Conservation (phyloP, 1,140 invertebrate genomes). For the Drosophila azteca region DNA sequence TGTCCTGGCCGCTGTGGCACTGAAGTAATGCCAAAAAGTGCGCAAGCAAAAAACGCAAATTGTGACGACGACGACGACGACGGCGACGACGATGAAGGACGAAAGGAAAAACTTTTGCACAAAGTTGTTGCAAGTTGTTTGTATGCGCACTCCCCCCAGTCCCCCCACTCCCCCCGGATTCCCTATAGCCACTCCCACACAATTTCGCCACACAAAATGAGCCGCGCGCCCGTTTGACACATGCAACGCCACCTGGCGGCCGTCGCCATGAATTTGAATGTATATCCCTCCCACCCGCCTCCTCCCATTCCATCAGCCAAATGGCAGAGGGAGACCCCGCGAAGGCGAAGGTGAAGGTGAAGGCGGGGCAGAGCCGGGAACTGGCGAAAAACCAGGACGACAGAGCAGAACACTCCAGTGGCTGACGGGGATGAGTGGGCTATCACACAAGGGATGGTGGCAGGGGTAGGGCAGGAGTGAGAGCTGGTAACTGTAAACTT, state of each 20-base stretch:
- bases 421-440: not conserved
- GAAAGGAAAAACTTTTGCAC: constrained; percentile 58
- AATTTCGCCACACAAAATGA: constrained; percentile 57
- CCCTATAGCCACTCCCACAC: constrained; percentile 22
- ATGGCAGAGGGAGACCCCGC: not conserved
- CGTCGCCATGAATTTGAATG: constrained; percentile 73
- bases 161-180: not conserved
- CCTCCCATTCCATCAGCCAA: too few species aligned
- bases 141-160: constrained; percentile 20
- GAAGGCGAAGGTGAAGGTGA: constrained; percentile 9
- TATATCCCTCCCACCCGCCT: not conserved
- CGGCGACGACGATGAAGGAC: constrained; percentile 19
- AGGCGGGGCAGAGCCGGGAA: too few species aligned
- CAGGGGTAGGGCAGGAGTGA: too few species aligned
- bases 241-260: constrained; percentile 71
- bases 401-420: too few species aligned
- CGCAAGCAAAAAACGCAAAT: constrained; percentile 60
- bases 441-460: not conserved
- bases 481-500: constrained; percentile 59
- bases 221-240: constrained; percentile 67
- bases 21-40: constrained; percentile 77
- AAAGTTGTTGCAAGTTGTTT: constrained; percentile 75
- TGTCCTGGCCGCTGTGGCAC: constrained; percentile 45
- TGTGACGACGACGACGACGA: constrained; percentile 50
- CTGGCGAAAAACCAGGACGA: too few species aligned